These are phyloP conservation scores for Eupithecia inturbata DNA, from an alignment of 2,888 invertebrate species.

Conservation along the genomic window DNA sequence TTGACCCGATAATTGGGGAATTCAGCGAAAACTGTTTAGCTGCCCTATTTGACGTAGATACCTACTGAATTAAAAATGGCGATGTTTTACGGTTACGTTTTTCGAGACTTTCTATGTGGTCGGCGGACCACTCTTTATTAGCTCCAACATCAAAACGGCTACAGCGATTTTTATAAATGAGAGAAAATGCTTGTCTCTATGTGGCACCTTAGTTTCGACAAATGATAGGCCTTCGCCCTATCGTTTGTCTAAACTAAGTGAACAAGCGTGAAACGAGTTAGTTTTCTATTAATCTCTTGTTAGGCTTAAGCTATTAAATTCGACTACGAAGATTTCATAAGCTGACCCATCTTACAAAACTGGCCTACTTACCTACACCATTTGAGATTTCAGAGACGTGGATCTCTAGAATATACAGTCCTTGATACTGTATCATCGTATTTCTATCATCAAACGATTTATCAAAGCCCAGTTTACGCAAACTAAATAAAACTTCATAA, in stretches of 20 bases:
- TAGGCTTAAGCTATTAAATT: background rate
- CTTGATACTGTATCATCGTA: slow-evolving; percentile 7
- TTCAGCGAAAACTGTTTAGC: background rate
- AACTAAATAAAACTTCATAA: background rate
- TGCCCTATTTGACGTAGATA: background rate
- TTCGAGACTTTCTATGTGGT: background rate
- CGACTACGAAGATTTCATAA: background rate
- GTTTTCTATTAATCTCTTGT: no score
- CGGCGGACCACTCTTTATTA: no score
- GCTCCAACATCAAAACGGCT: no score
- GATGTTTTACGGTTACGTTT: background rate
- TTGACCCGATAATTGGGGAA: background rate
- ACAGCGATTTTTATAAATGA: no score
- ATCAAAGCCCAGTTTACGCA: background rate
- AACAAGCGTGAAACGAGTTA: no score
- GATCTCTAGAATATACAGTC: background rate
- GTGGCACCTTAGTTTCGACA: no score
- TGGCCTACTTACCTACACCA: background rate
- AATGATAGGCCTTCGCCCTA: no score
- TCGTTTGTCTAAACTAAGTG: no score
- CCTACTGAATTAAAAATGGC: background rate
- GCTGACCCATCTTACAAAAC: background rate
- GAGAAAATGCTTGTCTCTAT: no score
- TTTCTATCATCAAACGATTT: slow-evolving; percentile 19
- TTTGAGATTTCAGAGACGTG: background rate